A percentile compares a stretch with the other conserved stretches of the same genome.
phyloP scores from a whole-genome alignment of 2,113 vertebrate species.

The Collichthys lucidus region DNA sequence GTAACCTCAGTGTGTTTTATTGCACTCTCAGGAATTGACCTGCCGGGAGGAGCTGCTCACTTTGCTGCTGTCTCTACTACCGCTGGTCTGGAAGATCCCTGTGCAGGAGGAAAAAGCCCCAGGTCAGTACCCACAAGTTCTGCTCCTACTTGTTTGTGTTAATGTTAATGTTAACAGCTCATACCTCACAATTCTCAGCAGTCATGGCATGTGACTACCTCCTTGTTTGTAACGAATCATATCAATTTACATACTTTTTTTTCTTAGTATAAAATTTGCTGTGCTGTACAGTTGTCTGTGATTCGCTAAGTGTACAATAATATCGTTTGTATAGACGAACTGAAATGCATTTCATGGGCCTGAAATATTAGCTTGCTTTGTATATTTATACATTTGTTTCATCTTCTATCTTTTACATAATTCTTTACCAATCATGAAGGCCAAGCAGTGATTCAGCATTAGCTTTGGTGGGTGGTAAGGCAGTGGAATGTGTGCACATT shows the following conservation, averaged over 20 bases:
- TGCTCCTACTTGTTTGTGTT: background rate
- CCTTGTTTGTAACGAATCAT: background rate
- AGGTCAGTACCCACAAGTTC: conserved; percentile 79
- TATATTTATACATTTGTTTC: background rate
- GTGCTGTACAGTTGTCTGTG: background rate
- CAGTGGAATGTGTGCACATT: conserved; percentile 16
- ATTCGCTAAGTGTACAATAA: background rate
- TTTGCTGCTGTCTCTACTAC: conserved; percentile 93
- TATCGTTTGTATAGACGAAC: background rate
- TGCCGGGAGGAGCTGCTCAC: conserved; percentile 97
- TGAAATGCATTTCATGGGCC: background rate
- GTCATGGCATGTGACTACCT: conserved; percentile 1
- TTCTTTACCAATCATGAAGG: background rate
- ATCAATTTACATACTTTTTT: conserved; percentile 20
- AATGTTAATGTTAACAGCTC: background rate
- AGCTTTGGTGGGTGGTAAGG: conserved; percentile 6
- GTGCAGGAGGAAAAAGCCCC: conserved; percentile 92
- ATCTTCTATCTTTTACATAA: background rate
- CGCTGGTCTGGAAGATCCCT: conserved; percentile 97
- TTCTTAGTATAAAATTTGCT: background rate
- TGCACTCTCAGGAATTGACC: conserved; percentile 89
- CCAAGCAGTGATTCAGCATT: background rate
- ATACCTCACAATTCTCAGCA: conserved; percentile 1
- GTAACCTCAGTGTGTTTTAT: conserved; percentile 45
- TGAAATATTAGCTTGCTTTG: conserved; percentile 1